Conservation (phyloP, 2,797 vertebrate genomes). For the Lutra lutra region DNA sequence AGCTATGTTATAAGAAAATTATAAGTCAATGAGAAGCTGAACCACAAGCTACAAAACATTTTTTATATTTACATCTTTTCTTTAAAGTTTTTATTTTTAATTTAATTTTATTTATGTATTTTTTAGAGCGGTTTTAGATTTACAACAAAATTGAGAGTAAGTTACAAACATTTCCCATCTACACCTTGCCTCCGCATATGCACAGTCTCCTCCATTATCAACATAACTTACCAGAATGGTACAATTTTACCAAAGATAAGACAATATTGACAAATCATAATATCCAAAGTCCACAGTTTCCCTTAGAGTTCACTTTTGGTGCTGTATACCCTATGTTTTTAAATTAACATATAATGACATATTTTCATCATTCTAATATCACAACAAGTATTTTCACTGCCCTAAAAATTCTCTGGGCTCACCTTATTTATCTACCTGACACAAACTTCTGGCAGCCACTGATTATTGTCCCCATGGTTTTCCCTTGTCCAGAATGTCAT, state of each 20-base stretch:
- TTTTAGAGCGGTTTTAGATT: background rate
- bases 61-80: background rate
- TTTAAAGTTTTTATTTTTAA: background rate
- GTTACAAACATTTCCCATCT: background rate
- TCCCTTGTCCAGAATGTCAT: background rate
- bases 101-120: background rate
- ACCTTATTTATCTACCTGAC: background rate
- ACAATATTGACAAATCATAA: background rate
- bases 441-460: background rate
- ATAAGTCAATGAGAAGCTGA: background rate
- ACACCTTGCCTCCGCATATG: background rate
- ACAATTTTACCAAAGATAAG: background rate
- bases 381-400: background rate
- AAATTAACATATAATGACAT: background rate
- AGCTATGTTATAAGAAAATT: rapidly evolving
- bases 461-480: background rate
- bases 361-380: background rate
- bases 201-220: background rate
- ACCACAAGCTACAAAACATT: background rate
- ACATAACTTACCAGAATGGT: background rate
- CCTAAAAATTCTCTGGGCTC: background rate
- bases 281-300: background rate
- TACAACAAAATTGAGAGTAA: background rate
- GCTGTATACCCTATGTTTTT: background rate
- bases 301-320: background rate